Base-by-base conservation (phyloP, 2,888 invertebrate genomes). In the Pseudococcus longispinus region DNA sequence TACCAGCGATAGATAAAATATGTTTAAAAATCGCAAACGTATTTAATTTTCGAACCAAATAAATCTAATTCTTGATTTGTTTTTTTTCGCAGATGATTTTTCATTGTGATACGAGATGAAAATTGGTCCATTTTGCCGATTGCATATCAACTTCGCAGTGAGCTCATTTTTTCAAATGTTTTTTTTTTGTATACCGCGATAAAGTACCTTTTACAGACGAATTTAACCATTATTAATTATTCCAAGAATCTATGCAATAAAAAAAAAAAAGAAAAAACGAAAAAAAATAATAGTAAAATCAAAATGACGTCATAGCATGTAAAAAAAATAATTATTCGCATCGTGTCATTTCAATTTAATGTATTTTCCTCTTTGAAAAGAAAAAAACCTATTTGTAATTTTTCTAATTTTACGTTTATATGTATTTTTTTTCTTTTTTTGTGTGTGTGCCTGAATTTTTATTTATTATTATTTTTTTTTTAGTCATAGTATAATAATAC, bases 401-500 rank as follows among this genome's bases (percentile, higher is more conserved):
- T 84, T 83, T 46, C 26, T 51, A 84, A 55, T 84, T 84, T 84
- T 55, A 80, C 42, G 60, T 84, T 60, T 84, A 55, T 84, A 20
- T 55, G 60, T 85, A 85, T 70, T 85, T 60, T 84, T 32, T 55
- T 84, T 85, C 20, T 55, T 60, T 32, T 55, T 84, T 37, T 70
- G 85, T 85, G 85, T 85, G 85, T 85, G 85, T 85, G 85, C 85
- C 85, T 85, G 85, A 85, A 85, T 85, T 85, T 85, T 70, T 85
- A 85, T 85, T 42, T 70, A 26, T 65, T 20, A 20, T n/a, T 20
- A 60, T 65, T 65, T 70, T 70, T 29, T 77, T 85, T 85, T 85
- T 85, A 85, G 85, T 85, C 85, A 85, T 85, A 85, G 65, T 70
- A 26, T 70, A 29, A 70, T 70, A n/a, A 70, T 85, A 74, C 85